Percentiles rank a stretch among this genome's conserved stretches.
Conservation (phyloP, 2,113 vertebrate genomes). For the Myiopsitta monachus region DNA sequence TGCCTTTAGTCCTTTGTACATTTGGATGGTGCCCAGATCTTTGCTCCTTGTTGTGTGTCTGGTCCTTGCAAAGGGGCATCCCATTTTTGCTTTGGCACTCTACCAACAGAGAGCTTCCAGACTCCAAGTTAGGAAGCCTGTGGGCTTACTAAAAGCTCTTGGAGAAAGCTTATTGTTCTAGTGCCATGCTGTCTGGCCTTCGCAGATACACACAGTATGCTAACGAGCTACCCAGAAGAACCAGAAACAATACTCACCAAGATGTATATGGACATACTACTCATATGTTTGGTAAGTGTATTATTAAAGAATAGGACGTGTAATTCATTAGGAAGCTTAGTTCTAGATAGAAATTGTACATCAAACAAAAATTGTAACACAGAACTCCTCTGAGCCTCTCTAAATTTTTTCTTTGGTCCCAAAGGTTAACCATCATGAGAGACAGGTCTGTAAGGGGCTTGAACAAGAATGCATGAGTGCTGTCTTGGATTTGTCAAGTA, state of each 20-base stretch:
- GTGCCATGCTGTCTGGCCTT: not conserved
- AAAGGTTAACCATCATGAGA: not conserved
- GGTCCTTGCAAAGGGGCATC: not conserved
- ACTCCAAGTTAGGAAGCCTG: not conserved
- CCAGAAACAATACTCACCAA: not conserved
- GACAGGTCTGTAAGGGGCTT: not conserved
- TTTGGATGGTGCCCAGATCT: not conserved
- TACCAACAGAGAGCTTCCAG: not conserved
- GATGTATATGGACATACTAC: not conserved
- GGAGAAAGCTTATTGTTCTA: not conserved
- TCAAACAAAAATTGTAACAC: not conserved
- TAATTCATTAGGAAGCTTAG: not conserved
- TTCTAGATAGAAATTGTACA: not conserved
- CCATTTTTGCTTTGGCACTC: not conserved
- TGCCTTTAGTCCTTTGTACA: not conserved
- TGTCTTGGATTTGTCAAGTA: not conserved
- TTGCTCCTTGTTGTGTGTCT: not conserved
- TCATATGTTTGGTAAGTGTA: not conserved
- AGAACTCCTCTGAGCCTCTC: not conserved
- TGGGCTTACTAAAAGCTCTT: constrained; percentile 3
- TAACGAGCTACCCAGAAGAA: not conserved
- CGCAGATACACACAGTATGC: not conserved
- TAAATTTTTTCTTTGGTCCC: not conserved
- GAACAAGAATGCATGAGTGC: not conserved
- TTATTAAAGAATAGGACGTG: not conserved